Conservation (phyloP, 2,888 invertebrate species). For the Archips crataeganus region DNA sequence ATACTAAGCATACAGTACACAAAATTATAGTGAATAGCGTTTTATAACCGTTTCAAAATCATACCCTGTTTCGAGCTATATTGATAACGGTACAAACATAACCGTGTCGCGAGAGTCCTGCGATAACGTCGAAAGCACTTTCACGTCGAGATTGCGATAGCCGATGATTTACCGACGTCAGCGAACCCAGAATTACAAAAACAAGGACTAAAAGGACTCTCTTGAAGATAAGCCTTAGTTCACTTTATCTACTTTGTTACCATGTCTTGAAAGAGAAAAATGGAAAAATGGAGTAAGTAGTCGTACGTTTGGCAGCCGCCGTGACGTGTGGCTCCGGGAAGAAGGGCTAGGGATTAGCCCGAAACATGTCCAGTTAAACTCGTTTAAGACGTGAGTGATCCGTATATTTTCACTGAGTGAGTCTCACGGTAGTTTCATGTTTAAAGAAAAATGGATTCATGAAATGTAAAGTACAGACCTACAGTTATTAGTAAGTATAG, state of each 20-base stretch:
- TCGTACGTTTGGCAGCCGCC: too few species aligned
- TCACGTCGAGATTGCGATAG: background rate
- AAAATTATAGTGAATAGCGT: background rate
- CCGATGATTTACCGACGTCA: background rate
- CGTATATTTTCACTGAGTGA: too few species aligned
- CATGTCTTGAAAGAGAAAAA: background rate
- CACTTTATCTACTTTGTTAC: background rate
- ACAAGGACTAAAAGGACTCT: background rate
- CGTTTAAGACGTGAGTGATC: too few species aligned
- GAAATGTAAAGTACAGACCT: too few species aligned
- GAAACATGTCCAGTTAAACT: too few species aligned
- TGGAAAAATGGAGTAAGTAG: too few species aligned
- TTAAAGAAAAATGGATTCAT: too few species aligned
- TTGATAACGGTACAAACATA: slow-evolving; percentile 8
- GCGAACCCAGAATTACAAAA: background rate
- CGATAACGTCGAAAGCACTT: background rate
- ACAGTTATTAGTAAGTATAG: too few species aligned
- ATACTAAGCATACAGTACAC: too few species aligned
- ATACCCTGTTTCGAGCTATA: background rate
- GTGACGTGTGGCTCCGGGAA: too few species aligned
- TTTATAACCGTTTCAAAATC: background rate
- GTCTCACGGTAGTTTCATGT: too few species aligned
- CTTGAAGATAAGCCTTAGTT: background rate
- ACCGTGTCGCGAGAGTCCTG: background rate
- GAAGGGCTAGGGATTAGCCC: too few species aligned